phyloP scores from a whole-genome alignment of 2,113 vertebrate genomes.

The Alligator sinensis region DNA sequence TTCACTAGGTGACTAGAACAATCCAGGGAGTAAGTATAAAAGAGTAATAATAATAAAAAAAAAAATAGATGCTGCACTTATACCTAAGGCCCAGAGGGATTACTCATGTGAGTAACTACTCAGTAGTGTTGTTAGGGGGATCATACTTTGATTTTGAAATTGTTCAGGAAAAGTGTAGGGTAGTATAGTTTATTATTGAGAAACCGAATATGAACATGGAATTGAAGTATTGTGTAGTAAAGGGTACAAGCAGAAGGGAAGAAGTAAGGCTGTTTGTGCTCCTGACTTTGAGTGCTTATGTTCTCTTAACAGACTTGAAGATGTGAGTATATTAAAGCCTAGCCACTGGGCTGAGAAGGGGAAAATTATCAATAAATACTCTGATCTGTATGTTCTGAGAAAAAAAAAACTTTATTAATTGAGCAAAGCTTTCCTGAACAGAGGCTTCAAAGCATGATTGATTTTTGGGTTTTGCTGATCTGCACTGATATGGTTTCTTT shows the following conservation, averaged over 20 bases:
- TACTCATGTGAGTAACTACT: background rate
- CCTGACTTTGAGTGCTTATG: background rate
- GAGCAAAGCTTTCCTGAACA: background rate
- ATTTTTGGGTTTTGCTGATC: background rate
- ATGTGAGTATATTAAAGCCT: background rate
- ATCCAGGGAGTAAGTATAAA: background rate
- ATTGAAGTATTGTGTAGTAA: background rate
- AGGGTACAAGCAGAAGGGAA: background rate
- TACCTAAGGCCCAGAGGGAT: background rate
- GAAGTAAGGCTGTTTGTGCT: background rate
- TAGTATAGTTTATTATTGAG: background rate
- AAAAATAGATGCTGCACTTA: background rate
- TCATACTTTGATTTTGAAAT: background rate
- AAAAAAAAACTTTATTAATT: background rate
- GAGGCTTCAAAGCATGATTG: background rate
- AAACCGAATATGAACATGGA: background rate
- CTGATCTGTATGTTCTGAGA: background rate
- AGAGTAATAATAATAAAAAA: background rate
- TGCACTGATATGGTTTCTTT: background rate
- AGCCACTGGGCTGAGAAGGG: background rate
- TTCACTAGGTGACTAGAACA: background rate
- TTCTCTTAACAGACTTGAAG: background rate
- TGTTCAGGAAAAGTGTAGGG: background rate
- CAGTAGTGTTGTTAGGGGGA: background rate
- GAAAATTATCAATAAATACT: background rate